Base-by-base conservation (phyloP, 2,797 vertebrate genomes). In the Arctocebus calabarensis region DNA sequence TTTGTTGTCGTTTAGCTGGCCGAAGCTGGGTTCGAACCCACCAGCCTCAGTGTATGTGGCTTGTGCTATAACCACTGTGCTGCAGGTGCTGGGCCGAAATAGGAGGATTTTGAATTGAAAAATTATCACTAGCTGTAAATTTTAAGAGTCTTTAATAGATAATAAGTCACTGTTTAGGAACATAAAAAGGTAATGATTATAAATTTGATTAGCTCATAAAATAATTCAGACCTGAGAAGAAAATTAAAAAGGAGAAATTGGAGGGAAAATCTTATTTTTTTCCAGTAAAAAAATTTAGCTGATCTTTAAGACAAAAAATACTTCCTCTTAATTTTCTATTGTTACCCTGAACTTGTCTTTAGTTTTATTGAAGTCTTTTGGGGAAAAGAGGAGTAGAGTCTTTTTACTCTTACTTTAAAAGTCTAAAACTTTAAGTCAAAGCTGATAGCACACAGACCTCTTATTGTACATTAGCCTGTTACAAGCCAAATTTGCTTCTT, bases 291-390 rank as follows among this genome's bases (percentile, higher is more conserved):
- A 93, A 85, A 66, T 83, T 23, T 91, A 75, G 22, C 32, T 64
- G 87, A 66, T 93, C 16, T 14, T 96, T 93, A 86, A 88, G 23
- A 92, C 25, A 43, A 75, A 93, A 82, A 95, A 55, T 6, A 88
- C 22, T 70, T 94, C 43, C 73, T 70, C 29, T 88, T 84, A 88
- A 91, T 94, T 96, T 95, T 95, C n/a, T 66, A 1, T 94, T 85
- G 22, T 75, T 95, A 89, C 32, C 52, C 40, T 91, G 45, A 93
- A 77, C 68, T 90, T 84, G n/a, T 29, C 37, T 84, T 94, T 86
- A 68, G 23, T 89, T 94, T 88, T 87, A 78, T 85, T 93, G 32
- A 94, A 86, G 22, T 82, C 25, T 94, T 78, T 90, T 91, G 40
- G 55, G 34, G 73, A 94, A 70, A 77, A 77, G 43, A 19, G 34